Evolutionary conservation across 2,797 vertebrate genomes (phyloP).

Genomic region (Lepidocolaptes lacrymiger): DNA sequence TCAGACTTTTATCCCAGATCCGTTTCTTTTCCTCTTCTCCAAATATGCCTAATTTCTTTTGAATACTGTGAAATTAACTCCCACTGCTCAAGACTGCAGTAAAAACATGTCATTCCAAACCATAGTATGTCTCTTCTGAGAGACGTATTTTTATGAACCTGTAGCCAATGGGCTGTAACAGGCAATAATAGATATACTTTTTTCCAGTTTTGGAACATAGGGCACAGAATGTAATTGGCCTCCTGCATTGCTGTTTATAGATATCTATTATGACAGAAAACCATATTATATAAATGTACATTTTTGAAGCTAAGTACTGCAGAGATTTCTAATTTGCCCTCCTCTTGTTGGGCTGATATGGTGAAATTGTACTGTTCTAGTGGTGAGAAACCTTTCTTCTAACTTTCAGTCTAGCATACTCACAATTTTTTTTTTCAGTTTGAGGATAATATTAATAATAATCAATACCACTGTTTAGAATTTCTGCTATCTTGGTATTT

Average conservation of each 20-base stretch:
- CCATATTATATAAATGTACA: background rate
- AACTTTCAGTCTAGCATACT: background rate
- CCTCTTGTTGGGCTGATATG: fast-evolving
- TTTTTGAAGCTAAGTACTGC: background rate
- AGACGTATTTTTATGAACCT: background rate
- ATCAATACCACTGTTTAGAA: fast-evolving
- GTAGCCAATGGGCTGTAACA: background rate
- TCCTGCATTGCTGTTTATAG: background rate
- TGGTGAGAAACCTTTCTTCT: background rate
- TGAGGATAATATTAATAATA: background rate
- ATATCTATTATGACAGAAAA: background rate
- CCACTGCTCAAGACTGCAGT: background rate
- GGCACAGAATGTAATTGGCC: background rate
- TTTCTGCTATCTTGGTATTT: background rate
- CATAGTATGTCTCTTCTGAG: background rate
- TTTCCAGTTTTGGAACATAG: background rate
- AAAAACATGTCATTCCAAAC: background rate
- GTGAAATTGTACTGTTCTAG: background rate
- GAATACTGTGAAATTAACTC: background rate
- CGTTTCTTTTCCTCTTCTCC: background rate
- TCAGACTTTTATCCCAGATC: background rate
- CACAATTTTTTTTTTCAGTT: background rate
- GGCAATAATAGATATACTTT: background rate
- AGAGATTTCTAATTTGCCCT: background rate
- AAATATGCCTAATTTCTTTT: background rate